A percentile compares a stretch with the other conserved stretches of the same genome.
Conservation (phyloP, 2,888 invertebrate genomes). For the Acronicta psi region DNA sequence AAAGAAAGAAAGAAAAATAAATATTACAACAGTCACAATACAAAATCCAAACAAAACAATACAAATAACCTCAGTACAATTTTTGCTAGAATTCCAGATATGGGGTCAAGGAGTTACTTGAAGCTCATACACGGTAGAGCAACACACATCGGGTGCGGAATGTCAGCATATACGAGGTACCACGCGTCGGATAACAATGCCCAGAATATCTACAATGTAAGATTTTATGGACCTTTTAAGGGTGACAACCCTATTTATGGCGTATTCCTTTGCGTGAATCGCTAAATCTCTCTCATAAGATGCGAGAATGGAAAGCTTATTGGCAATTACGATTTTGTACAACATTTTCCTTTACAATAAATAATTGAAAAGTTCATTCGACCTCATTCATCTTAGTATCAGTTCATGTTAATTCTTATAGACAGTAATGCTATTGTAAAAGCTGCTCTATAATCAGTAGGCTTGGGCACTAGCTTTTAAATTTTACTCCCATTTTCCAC, state of each 20-base stretch:
- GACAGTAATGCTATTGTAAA: too few relatives aligned
- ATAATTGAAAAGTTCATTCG: too few relatives aligned
- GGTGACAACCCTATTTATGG: not conserved
- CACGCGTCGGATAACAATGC: slow-evolving; percentile 7
- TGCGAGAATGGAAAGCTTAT: too few relatives aligned
- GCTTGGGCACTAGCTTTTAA: too few relatives aligned
- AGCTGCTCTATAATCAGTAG: too few relatives aligned
- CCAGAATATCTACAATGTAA: slow-evolving; percentile 35
- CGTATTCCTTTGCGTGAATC: not conserved
- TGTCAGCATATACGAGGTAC: slow-evolving; percentile 35
- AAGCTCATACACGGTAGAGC: slow-evolving; percentile 28
- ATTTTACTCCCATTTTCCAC: not conserved
- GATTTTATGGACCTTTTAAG: not conserved
- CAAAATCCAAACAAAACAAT: not conserved
- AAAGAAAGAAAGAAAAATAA: too few relatives aligned
- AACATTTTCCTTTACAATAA: too few relatives aligned
- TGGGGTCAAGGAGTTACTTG: slow-evolving; percentile 21
- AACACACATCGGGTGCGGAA: slow-evolving; percentile 43
- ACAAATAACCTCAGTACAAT: not conserved
- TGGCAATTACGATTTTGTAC: too few relatives aligned
- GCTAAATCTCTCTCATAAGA: too few relatives aligned
- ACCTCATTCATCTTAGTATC: too few relatives aligned
- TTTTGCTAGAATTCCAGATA: slow-evolving; percentile 14
- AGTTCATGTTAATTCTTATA: too few relatives aligned
- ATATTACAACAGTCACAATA: too few relatives aligned